phyloP scores from a whole-genome alignment of 2,113 vertebrate genomes.

The Craseonycteris thonglongyai region DNA sequence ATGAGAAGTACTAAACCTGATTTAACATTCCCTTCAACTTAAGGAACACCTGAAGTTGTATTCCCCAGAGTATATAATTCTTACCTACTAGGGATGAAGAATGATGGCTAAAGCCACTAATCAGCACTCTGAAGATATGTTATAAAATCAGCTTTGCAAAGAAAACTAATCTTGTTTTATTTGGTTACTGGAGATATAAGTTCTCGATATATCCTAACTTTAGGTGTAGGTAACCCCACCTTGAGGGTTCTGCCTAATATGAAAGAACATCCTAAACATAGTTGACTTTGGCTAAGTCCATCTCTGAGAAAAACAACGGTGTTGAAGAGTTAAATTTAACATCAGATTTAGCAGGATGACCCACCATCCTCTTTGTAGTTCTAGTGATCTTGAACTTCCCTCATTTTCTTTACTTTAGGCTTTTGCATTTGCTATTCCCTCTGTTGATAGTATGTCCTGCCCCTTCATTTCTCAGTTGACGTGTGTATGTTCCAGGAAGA shows the following conservation, averaged over 20 bases:
- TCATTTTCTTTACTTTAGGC: neutral
- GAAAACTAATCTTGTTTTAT: neutral
- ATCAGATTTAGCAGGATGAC: neutral
- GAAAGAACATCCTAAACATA: neutral
- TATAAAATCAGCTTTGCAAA: neutral
- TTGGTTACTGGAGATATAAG: neutral
- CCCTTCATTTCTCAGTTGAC: neutral
- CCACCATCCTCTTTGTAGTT: neutral
- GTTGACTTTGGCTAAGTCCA: neutral
- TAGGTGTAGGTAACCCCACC: neutral
- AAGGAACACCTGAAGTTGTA: neutral
- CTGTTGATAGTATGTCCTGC: neutral
- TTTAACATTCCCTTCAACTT: neutral
- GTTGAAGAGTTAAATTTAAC: neutral
- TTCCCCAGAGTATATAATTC: neutral
- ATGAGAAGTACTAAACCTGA: neutral
- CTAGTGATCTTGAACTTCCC: neutral
- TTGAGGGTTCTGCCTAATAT: neutral
- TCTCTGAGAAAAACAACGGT: neutral
- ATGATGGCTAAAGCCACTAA: neutral
- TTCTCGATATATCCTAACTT: neutral
- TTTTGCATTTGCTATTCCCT: neutral
- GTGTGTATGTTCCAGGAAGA: neutral
- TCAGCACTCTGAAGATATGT: neutral
- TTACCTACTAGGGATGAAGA: neutral